A percentile compares a stretch with the other conserved stretches of the same genome.
Evolutionary conservation across 2,797 vertebrate genomes (phyloP).

Genomic region (Macropus fuliginosus): DNA sequence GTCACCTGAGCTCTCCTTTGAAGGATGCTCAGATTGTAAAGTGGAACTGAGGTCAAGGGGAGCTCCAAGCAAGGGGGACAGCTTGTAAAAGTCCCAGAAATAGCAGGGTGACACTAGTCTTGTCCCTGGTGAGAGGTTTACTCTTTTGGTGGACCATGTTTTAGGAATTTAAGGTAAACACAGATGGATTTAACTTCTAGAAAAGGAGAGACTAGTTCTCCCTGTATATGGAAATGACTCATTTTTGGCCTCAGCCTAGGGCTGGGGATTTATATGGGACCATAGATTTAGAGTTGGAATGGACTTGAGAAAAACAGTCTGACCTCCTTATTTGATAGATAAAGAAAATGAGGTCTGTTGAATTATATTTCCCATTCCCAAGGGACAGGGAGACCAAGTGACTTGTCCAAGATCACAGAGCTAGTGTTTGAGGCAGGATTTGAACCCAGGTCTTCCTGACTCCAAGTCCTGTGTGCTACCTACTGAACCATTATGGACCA

Average conservation of each 20-base stretch:
- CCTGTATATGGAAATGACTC: constrained; percentile 19
- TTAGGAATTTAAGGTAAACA: neutral
- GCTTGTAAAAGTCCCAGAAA: neutral
- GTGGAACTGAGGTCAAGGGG: neutral
- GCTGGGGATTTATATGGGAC: neutral
- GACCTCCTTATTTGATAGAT: neutral
- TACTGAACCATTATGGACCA: neutral
- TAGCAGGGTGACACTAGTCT: neutral
- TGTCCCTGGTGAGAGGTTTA: neutral
- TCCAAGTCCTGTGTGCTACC: neutral
- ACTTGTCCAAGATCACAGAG: neutral
- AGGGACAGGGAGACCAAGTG: neutral
- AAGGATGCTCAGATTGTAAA: neutral
- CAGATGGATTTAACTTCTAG: neutral
- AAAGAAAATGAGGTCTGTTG: neutral
- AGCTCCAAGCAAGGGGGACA: neutral
- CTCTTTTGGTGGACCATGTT: neutral
- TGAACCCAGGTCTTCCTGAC: neutral
- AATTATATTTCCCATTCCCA: neutral
- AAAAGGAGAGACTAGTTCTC: neutral
- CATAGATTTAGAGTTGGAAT: neutral
- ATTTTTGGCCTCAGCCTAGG: constrained; percentile 21
- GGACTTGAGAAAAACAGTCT: neutral
- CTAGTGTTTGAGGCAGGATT: neutral
- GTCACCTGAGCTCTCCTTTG: neutral